Base-by-base conservation (phyloP, 2,113 vertebrate genomes). In the Ancistrus triradiatus region DNA sequence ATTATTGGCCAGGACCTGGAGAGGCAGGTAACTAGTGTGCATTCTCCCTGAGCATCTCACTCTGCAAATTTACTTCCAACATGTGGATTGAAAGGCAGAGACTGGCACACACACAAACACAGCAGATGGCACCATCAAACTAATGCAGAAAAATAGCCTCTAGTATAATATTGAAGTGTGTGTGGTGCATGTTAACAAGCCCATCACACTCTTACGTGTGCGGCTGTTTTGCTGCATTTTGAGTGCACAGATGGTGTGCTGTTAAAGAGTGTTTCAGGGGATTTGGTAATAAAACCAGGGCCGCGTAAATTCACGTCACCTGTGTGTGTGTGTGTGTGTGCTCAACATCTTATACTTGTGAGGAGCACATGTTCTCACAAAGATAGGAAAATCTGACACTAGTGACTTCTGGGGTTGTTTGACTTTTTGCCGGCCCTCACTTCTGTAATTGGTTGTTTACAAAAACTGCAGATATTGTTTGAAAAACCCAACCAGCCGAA, bases 1-100 rank as follows among this genome's bases (percentile, higher is more conserved):
- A 98, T 99, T 76, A 86, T 94, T 55, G 96, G 96, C 61, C 94
- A 97, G 81, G 95, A 98, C 63, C 87, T 99, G 83, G 96, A 99
- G 87, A 92, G 91, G 83, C 82, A 90, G 90, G 96, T 65, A 21
- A 28, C 33, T 13, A 3, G 49, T 17, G 33, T 50, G 43, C 27
- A 40, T 57, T 57, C 13, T 47, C 51, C 18, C 27, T 55, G 51
- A 27, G 22, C 48, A 43, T 44, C 38, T 37, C 15, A 27, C 14
- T 24, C 14, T 43, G 47, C 13, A 43, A 22, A 19, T 44, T 53
- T 44, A 22, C 1, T 42, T 53, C 37, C 24, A 63, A 53, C 49
- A 63, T 84, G 79, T 86, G 79, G 77, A 81, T 81, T 90, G 85
- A 86, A 84, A 77, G 62, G 83, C 84, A 85, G 86, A 76, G 69